Evolutionary conservation across 1,140 invertebrate species (phyloP).

Genomic region (Cepaea nemoralis): DNA sequence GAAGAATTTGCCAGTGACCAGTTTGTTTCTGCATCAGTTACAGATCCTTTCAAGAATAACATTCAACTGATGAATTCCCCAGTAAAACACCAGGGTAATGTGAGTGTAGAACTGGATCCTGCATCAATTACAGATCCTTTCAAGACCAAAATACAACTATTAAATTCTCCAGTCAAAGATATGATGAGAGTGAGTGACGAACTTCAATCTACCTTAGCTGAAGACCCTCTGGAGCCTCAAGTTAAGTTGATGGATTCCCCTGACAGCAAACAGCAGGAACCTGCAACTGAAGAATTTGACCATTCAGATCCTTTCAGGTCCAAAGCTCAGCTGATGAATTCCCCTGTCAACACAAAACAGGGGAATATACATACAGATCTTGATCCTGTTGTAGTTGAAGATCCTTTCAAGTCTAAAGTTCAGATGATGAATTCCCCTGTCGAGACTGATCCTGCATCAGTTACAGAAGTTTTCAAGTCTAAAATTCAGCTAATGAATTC

Average conservation of each 20-base stretch:
- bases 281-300: not conserved
- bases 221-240: conserved; percentile 1
- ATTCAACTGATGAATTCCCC: conserved; percentile 12
- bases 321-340: not conserved
- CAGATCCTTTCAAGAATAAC: conserved; percentile 25
- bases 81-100: not conserved
- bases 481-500: not conserved
- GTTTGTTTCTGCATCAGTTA: not conserved
- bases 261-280: not conserved
- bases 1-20: not conserved
- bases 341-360: not conserved
- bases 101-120: too few species aligned
- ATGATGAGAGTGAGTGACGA: not conserved
- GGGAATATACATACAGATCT: not conserved
- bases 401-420: conserved; percentile 1
- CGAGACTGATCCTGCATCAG: not conserved
- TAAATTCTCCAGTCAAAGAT: conserved; percentile 5
- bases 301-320: not conserved
- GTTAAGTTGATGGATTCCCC: not conserved
- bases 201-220: too few species aligned
- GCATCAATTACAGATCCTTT: conserved; percentile 4
- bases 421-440: conserved; percentile 20
- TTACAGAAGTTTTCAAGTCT: not conserved
- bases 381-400: not conserved
- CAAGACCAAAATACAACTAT: conserved; percentile 4